These are phyloP conservation scores for Actinemys pallida DNA, from an alignment of 2,113 vertebrate species.

Conservation along the genomic window DNA sequence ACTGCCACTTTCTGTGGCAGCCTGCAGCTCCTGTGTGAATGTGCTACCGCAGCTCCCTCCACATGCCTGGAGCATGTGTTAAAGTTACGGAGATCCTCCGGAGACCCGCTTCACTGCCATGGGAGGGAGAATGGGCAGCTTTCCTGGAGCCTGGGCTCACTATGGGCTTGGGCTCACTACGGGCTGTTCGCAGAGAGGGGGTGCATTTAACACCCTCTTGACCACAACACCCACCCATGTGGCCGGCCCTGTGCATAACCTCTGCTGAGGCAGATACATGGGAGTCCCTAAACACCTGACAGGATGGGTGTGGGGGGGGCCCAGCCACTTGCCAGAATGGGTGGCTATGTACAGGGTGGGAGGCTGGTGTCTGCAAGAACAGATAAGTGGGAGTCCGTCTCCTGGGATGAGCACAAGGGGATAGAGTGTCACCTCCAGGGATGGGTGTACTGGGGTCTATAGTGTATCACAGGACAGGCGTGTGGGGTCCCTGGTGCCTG, in stretches of 20 bases:
- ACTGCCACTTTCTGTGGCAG: no score
- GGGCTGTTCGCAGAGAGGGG: neutral
- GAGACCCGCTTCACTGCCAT: no score
- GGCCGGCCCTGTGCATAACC: no score
- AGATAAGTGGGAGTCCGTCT: neutral
- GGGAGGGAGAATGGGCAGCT: no score
- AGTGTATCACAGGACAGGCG: neutral
- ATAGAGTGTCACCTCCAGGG: neutral
- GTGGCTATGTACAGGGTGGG: neutral
- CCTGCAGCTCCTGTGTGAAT: no score
- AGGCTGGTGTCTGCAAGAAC: neutral
- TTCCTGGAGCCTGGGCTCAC: no score
- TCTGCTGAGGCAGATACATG: neutral
- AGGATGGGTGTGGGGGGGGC: rapidly evolving
- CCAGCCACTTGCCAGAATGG: neutral
- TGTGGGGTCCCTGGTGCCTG: neutral
- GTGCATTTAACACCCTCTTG: neutral
- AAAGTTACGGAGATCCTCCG: no score
- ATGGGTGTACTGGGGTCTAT: neutral
- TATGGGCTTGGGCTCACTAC: no score
- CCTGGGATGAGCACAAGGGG: neutral
- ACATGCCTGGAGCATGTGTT: no score
- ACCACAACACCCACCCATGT: neutral
- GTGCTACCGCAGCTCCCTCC: no score
- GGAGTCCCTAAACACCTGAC: neutral